Base-by-base conservation (phyloP, 2,797 vertebrate species). In the Enteromius mattozi region DNA sequence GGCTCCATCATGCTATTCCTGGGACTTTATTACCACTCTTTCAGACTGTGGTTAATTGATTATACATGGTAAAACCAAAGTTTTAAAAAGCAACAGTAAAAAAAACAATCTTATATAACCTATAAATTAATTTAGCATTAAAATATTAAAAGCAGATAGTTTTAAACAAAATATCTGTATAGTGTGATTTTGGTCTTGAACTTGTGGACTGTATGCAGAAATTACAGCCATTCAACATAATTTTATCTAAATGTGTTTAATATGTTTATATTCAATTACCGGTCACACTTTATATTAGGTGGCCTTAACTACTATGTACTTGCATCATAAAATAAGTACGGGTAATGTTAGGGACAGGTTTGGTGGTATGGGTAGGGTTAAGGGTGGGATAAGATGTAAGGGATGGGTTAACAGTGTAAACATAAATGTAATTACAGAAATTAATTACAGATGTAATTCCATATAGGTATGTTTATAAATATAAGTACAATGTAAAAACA, bases 1-100 rank as follows among this genome's bases (percentile, higher is more conserved):
- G 80, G 86, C 78, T 89, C 85, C 84, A 86, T 91, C 85, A 69
- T 82, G 86, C 80, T 86, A 87, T 84, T 90, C 81, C 35, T 59
- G n/a, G 56, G 56, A 24, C n/a, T 24, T 24, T 24, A 59, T 24
- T 59, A 59, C n/a, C 3, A 59, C 56, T 59, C 56, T 59, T 19
- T 37, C 17, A 2, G 33, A 37, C 21, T 37, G 65, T 35, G 33
- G 33, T 17, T 37, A 17, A 68, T 10, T 37, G 19, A 40, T 68
- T 12, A 3, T 3, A 68, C 9, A 66, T 19, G 33, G 65, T 68
- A 21, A 68, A 37, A 4, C 30, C 7, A 35, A 19, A 19, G 7
- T 66, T 33, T 66, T 17, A 19, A 66, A 68, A 68, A 68, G 9
- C 17, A 4, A 65, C 14, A 66, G 24, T 10, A 8, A 56, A 56